Evolutionary conservation across 2,113 vertebrate species (phyloP).

Genomic region (Sinocyclocheilus grahami): DNA sequence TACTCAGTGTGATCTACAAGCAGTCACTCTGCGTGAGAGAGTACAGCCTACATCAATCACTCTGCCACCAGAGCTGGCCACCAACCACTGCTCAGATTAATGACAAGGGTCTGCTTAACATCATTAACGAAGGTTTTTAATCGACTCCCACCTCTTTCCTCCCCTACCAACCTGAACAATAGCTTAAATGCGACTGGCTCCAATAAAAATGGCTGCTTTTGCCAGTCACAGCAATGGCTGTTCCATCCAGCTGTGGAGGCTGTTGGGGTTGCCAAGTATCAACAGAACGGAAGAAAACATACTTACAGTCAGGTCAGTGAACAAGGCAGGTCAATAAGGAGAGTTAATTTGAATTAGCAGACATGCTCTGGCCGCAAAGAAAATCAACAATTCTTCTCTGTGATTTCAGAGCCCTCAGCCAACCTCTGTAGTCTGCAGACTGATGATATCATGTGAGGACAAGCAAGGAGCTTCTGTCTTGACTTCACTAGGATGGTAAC

Average conservation of each 20-base stretch:
- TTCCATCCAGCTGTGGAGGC: conserved; percentile 53
- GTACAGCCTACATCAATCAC: conserved; percentile 72
- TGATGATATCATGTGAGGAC: conserved; percentile 44
- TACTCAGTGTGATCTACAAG: conserved; percentile 73
- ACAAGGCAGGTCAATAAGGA: conserved; percentile 67
- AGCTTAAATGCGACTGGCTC: conserved; percentile 11
- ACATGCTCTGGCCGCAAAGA: conserved; percentile 63
- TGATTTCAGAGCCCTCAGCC: background rate
- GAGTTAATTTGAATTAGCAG: conserved; percentile 78
- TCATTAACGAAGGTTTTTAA: conserved; percentile 65
- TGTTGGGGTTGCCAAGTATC: conserved; percentile 40
- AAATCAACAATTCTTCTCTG: conserved; percentile 29
- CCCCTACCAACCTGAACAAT: conserved; percentile 51
- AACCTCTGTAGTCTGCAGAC: conserved; percentile 51
- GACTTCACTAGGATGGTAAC: conserved; percentile 62
- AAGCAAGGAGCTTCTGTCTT: conserved; percentile 37
- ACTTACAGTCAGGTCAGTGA: conserved; percentile 56
- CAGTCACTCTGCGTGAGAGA: conserved; percentile 62
- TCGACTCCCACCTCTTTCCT: conserved; percentile 49
- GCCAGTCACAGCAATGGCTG: conserved; percentile 59
- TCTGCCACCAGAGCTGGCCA: conserved; percentile 60
- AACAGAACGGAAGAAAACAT: conserved; percentile 42
- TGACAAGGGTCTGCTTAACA: conserved; percentile 70
- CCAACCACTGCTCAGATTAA: conserved; percentile 72
- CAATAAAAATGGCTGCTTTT: conserved; percentile 21